phyloP scores from a whole-genome alignment of 2,113 vertebrate species.

The Ciconia maguari region DNA sequence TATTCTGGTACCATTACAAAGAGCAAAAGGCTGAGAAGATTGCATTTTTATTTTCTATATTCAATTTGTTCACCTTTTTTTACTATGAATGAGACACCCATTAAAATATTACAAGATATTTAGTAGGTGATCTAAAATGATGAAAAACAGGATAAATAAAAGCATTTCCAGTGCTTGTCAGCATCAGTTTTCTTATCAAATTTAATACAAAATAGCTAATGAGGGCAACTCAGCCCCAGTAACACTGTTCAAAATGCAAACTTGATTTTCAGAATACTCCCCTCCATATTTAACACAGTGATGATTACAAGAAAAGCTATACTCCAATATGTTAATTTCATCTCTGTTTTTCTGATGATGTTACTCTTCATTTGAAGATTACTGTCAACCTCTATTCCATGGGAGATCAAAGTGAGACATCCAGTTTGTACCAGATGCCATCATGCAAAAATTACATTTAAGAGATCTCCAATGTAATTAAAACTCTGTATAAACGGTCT shows the following conservation, averaged over 20 bases:
- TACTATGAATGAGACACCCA: not conserved
- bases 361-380: slow-evolving; percentile 55
- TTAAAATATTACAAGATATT: slow-evolving; percentile 29
- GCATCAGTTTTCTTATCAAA: not conserved
- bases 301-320: slow-evolving; percentile 31
- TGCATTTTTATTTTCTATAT: not conserved
- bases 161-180: not conserved
- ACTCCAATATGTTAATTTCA: slow-evolving; percentile 48
- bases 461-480: slow-evolving; percentile 27
- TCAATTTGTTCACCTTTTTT: not conserved
- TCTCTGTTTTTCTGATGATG: slow-evolving; percentile 58
- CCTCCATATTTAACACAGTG: slow-evolving; percentile 17
- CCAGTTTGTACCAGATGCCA: slow-evolving; percentile 42
- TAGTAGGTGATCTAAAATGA: slow-evolving; percentile 9
- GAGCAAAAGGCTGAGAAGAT: not conserved
- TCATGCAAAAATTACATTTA: slow-evolving; percentile 39
- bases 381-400: slow-evolving; percentile 26
- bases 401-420: slow-evolving; percentile 37
- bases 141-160: not conserved
- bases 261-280: slow-evolving; percentile 14
- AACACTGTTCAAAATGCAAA: not conserved
- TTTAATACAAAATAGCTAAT: slow-evolving; percentile 30
- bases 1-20: not conserved
- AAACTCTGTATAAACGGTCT: not conserved
- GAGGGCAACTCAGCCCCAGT: not conserved